Percentiles rank a stretch among this genome's conserved stretches.
These are phyloP conservation scores for Eurois occulta DNA, from an alignment of 2,888 invertebrate genomes.

Conservation along the genomic window DNA sequence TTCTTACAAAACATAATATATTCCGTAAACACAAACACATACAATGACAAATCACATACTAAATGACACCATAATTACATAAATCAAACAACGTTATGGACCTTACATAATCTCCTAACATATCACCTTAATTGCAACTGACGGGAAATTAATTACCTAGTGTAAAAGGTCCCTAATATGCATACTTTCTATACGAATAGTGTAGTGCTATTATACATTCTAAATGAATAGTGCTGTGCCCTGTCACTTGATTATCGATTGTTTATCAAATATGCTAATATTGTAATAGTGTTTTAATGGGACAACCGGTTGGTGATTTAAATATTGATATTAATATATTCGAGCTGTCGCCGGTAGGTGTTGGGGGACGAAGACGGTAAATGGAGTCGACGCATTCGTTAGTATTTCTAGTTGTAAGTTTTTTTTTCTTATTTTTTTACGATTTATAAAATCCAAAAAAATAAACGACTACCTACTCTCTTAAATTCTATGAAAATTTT, in stretches of 20 bases:
- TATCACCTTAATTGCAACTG: constrained; percentile 61
- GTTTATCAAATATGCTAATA: constrained; percentile 87
- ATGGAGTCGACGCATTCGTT: constrained; percentile 58
- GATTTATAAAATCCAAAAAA: neutral
- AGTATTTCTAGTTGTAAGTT: neutral
- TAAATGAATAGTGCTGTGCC: constrained; percentile 80
- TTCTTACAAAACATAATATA: neutral
- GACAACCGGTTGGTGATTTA: constrained; percentile 79
- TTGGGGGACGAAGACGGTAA: constrained; percentile 60
- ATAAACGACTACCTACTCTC: neutral
- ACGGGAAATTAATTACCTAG: constrained; percentile 65
- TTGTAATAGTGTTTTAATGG: constrained; percentile 87
- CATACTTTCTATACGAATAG: constrained; percentile 71
- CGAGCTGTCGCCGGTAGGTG: constrained; percentile 74
- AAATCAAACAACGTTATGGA: constrained; percentile 23
- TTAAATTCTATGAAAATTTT: neutral
- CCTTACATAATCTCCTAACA: constrained; percentile 36
- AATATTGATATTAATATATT: constrained; percentile 80
- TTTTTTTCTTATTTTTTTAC: neutral
- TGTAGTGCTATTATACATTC: constrained; percentile 71
- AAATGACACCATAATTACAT: constrained; percentile 19
- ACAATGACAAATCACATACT: neutral
- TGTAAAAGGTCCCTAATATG: constrained; percentile 64
- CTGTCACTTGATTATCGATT: constrained; percentile 80
- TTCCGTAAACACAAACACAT: neutral